Evolutionary conservation across 2,888 invertebrate genomes (phyloP), one percentile per base, ranked within the genome.

Genomic region (Ernsta delagoae): DNA sequence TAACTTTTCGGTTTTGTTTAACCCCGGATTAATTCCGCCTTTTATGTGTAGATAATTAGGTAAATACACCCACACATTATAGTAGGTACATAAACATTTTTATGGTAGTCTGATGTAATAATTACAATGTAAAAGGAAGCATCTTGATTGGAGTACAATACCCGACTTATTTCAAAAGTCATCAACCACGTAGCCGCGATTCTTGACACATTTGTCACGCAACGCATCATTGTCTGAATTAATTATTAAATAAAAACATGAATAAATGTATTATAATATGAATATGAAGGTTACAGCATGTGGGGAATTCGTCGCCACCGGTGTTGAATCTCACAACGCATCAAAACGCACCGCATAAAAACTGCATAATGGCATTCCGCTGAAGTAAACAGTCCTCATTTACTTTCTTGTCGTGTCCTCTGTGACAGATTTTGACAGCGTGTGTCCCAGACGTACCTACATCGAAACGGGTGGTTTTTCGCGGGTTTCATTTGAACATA

Each of bases 231-330:
- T 68, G 63, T 60, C 43, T 70, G 65, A 71, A 71, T 69, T 74
- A 74, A 75, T 76, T 76, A 73, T 75, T 74, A 67, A 59, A 70
- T 70, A 78, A 79, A 57, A 79, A 36, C 4, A 78, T 16, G 16
- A 16, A 16, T 16, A 78, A 72, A 53, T 62, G 67, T 65, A 77
- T 76, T 77, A 66, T 63, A 68, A 72, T 73, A 71, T 72, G 65
- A 71, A 70, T 71, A 9, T 68, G 65, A 72, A 79, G 73, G 71
- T 76, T 75, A 73, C 16, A 16, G 16, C 71, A 75, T 76, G 84
- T 83, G 83, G 76, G 79, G 79, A 78, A 76, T 78, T 78, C 80
- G 78, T 83, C 88, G 81, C 88, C 79, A 74, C 70, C 78, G 79
- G 86, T 85, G 87, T 80, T 80, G 79, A 79, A 79, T 70, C 78